These are phyloP conservation scores for Xanthorhoe designata DNA, from an alignment of 2,888 invertebrate species.

Conservation along the genomic window DNA sequence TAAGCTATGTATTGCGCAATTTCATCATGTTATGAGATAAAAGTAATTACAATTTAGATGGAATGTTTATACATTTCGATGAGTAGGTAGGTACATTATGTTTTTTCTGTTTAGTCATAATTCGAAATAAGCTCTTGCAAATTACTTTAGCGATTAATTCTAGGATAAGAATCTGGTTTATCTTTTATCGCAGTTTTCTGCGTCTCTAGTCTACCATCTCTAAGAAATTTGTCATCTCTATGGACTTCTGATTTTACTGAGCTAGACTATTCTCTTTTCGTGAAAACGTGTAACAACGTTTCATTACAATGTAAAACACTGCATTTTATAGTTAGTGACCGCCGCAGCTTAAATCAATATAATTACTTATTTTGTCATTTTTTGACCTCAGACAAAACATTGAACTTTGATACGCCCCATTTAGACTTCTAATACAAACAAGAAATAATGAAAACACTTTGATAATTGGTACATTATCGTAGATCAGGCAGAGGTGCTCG, in stretches of 20 bases:
- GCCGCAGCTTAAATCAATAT: background rate
- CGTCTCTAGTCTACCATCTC: no score
- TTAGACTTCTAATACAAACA: background rate
- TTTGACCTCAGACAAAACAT: background rate
- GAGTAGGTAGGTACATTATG: background rate
- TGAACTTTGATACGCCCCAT: background rate
- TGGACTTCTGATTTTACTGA: background rate
- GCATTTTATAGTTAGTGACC: background rate
- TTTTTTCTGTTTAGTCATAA: background rate
- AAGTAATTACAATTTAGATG: background rate
- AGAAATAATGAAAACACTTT: background rate
- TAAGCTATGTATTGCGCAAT: background rate
- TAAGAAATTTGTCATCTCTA: no score
- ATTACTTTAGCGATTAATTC: background rate
- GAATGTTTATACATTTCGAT: background rate
- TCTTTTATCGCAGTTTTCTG: no score
- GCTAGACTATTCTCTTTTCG: no score
- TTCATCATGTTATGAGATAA: background rate
- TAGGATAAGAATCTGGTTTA: background rate
- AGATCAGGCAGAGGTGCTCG: slow-evolving; percentile 1
- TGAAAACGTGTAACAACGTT: background rate
- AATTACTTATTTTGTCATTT: background rate
- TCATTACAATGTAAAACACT: background rate
- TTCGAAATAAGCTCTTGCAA: background rate
- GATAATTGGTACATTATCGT: slow-evolving; percentile 2